Evolutionary conservation across 2,113 vertebrate species (phyloP).

Genomic region (Salminus brasiliensis): DNA sequence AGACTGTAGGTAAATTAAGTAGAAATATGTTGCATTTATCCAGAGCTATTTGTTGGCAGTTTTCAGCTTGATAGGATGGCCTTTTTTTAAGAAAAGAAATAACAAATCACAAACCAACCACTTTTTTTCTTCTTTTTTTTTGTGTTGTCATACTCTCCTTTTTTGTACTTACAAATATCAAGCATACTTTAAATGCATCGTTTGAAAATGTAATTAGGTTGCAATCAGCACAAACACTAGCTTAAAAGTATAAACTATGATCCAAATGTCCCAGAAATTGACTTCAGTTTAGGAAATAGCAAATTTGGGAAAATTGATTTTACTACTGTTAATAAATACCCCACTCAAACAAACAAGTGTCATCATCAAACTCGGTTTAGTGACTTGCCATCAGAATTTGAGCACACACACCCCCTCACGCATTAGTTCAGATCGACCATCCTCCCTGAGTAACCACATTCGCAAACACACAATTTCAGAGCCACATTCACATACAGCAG

Average conservation of each 20-base stretch:
- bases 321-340: slow-evolving; percentile 37
- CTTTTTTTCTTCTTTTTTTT: too few species aligned
- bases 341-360: background rate
- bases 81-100: too few species aligned
- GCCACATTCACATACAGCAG: slow-evolving; percentile 16
- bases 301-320: background rate
- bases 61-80: too few species aligned
- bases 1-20: too few species aligned
- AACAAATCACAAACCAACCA: too few species aligned
- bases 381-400: background rate
- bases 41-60: too few species aligned
- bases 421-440: slow-evolving; percentile 12
- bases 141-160: too few species aligned
- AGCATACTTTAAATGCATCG: too few species aligned
- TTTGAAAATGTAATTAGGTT: too few species aligned
- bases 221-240: too few species aligned
- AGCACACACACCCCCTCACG: background rate
- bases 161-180: too few species aligned
- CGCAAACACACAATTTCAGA: slow-evolving; percentile 30
- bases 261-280: background rate
- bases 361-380: background rate
- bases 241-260: background rate
- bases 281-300: background rate
- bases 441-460: slow-evolving; percentile 24
- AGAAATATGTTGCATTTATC: too few species aligned